phyloP scores from a whole-genome alignment of 2,797 vertebrate species.

The Tragopan temminckii region DNA sequence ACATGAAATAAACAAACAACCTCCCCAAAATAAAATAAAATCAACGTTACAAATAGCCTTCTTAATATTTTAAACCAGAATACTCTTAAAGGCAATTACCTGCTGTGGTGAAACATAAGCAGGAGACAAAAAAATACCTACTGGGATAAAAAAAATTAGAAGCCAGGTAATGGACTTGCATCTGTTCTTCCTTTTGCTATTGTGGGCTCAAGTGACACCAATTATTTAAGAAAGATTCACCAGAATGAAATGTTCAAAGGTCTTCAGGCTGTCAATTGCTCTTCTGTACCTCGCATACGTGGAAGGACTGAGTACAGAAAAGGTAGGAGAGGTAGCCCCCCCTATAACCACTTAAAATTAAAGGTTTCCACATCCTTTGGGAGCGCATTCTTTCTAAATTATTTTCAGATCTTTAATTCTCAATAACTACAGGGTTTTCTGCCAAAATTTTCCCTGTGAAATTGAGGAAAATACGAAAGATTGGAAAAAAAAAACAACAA shows the following conservation, averaged over 20 bases:
- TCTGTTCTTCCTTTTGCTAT: rapidly evolving
- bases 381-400: neutral
- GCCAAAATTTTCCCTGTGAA: neutral
- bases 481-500: neutral
- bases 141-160: neutral
- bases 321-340: neutral
- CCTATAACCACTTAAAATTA: neutral
- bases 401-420: neutral
- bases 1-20: neutral
- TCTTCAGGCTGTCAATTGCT: neutral
- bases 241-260: neutral
- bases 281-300: neutral
- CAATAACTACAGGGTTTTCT: neutral
- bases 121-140: neutral
- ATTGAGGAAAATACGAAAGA: neutral
- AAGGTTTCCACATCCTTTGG: neutral
- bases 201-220: rapidly evolving
- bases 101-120: neutral
- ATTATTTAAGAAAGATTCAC: neutral
- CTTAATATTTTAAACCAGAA: neutral
- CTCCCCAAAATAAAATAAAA: neutral
- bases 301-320: neutral
- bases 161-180: neutral
- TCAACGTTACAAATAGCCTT: rapidly evolving
- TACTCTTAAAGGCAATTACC: neutral